A percentile compares a stretch with the other conserved stretches of the same genome.
Conservation (phyloP, 2,888 invertebrate genomes). For the Tetramorium bicarinatum region DNA sequence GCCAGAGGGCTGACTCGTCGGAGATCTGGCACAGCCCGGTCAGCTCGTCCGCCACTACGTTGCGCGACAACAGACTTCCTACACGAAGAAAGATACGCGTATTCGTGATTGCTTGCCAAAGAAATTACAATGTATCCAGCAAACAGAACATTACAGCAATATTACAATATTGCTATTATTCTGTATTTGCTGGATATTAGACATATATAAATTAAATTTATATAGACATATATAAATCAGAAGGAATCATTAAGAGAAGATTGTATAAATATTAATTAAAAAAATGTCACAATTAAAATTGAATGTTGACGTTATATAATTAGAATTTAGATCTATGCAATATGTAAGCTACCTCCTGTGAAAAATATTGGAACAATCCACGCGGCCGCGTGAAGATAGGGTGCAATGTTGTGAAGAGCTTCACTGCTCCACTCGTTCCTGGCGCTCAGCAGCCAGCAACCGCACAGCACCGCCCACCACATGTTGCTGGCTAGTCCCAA, state of each 20-base stretch:
- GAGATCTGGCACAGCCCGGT: conserved; percentile 94
- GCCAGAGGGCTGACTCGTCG: conserved; percentile 88
- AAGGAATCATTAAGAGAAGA: neutral
- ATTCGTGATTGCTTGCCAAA: neutral
- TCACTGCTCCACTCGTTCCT: conserved; percentile 98
- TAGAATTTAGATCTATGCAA: neutral
- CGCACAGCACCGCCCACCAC: conserved; percentile 96
- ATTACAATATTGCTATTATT: too few species aligned
- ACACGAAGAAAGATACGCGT: conserved; percentile 32
- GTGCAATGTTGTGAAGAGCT: conserved; percentile 94
- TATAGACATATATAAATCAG: too few species aligned
- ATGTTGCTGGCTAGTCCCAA: conserved; percentile 93
- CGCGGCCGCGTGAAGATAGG: conserved; percentile 94
- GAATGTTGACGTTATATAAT: neutral
- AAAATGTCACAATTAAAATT: neutral
- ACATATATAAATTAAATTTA: too few species aligned
- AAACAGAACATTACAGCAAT: too few species aligned
- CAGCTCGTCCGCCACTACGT: conserved; percentile 93
- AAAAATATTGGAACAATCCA: conserved; percentile 96
- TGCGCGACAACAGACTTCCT: conserved; percentile 91
- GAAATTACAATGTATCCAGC: neutral
- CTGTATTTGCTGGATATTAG: too few species aligned
- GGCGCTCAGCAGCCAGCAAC: conserved; percentile 96
- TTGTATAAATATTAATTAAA: neutral
- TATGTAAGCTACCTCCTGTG: conserved; percentile 89